Evolutionary conservation across 2,888 invertebrate species (phyloP), one percentile per base, ranked within the genome.

Genomic region (Shargacucullia verbasci): DNA sequence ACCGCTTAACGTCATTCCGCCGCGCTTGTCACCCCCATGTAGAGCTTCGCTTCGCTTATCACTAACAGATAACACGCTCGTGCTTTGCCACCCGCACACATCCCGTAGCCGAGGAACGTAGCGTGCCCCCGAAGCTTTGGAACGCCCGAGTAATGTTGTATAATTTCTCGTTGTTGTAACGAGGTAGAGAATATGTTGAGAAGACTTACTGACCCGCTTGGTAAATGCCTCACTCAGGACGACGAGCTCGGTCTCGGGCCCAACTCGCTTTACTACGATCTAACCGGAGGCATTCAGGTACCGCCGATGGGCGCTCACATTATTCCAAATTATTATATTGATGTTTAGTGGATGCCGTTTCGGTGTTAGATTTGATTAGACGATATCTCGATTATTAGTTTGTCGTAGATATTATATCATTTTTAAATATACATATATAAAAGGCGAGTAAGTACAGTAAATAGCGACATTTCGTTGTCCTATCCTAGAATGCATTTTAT

Each of bases 231-330:
- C 90, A 89, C 91, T 85, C 91, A 94, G 94, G 94, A 94, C 88
- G 94, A 94, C 88, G 94, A 93, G 88, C 90, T 92, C 87, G 93
- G 90, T 74, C 89, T 93, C 88, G 92, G 92, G 83, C 89, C 92
- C 88, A 90, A 92, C 90, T 92, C 93, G 88, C 93, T 91, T 86
- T 94, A 92, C 94, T 92, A 94, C 93, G 92, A 93, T 87, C 88
- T 93, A 89, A 90, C 92, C 85, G 94, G 93, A 92, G 93, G 93
- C 92, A 92, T 91, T 92, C 94, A 94, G 94, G 94, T 94, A 94
- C 91, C 89, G 75, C 77, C 79, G 75, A 68, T 70, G 60, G 64
- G 71, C 73, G 66, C 66, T 70, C 69, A 70, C 33, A 58, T 76
- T 73, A 76, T 82, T 76, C 74, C 75, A 80, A 79, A 74, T 80